Evolutionary conservation across 1,140 invertebrate genomes (phyloP).

Genomic region (Caenorhabditis tropicalis): DNA sequence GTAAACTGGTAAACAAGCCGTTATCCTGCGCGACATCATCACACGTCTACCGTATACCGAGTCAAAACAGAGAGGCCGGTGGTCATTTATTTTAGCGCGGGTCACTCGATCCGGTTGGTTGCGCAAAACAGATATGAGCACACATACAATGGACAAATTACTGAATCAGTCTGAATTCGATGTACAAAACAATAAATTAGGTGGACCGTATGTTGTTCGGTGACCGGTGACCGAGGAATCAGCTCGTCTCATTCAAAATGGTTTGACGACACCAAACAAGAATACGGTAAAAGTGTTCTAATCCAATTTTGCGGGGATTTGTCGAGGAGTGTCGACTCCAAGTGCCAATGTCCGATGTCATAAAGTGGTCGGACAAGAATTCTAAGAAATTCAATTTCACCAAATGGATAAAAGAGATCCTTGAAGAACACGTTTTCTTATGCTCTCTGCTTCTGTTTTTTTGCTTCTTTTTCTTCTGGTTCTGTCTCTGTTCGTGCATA

Average conservation of each 20-base stretch:
- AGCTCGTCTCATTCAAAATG: not conserved
- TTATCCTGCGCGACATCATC: not conserved
- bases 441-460: not conserved
- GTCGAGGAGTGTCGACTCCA: too few relatives aligned
- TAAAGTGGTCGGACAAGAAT: not conserved
- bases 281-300: too few relatives aligned
- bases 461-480: not conserved
- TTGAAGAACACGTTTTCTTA: not conserved
- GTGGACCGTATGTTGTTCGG: not conserved
- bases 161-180: slow-evolving; percentile 23
- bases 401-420: not conserved
- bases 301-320: too few relatives aligned
- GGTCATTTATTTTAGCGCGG: slow-evolving; percentile 5
- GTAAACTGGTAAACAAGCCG: not conserved
- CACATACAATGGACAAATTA: slow-evolving; percentile 35
- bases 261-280: too few relatives aligned
- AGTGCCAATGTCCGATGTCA: not conserved
- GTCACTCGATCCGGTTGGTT: slow-evolving; percentile 28
- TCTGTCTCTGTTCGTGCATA: slow-evolving; percentile 30
- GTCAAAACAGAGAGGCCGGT: too few relatives aligned
- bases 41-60: slow-evolving; percentile 2
- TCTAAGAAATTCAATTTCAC: slow-evolving; percentile 11
- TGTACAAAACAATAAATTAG: slow-evolving; percentile 32
- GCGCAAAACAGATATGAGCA: slow-evolving; percentile 24
- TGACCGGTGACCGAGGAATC: not conserved